Evolutionary conservation across 1,140 invertebrate species (phyloP).

Genomic region (Drosophila miranda): DNA sequence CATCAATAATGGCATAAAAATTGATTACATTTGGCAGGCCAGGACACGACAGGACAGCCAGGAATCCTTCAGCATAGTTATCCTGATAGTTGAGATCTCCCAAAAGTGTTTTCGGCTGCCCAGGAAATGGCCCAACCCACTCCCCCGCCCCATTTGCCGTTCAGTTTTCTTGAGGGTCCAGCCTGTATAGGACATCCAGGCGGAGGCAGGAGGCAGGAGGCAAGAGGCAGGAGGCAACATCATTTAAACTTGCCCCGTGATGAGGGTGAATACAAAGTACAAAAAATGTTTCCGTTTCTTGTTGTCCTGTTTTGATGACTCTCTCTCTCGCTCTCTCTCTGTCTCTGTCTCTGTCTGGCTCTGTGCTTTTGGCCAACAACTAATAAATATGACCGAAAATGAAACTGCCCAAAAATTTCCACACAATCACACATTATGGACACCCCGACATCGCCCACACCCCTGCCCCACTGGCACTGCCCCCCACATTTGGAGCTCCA

Average conservation of each 20-base stretch:
- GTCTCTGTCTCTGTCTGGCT: constrained; percentile 3
- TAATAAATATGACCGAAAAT: constrained; percentile 82
- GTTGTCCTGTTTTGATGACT: constrained; percentile 75
- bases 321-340: constrained; percentile 24
- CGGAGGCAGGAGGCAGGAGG: constrained; percentile 2
- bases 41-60: not conserved
- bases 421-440: constrained; percentile 80
- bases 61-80: constrained; percentile 37
- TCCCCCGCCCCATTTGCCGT: not conserved
- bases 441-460: constrained; percentile 49
- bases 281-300: constrained; percentile 77
- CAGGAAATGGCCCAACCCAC: constrained; percentile 49
- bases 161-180: constrained; percentile 60
- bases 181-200: constrained; percentile 30
- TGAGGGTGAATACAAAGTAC: constrained; percentile 69
- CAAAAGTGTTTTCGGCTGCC: constrained; percentile 36
- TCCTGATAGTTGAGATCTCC: constrained; percentile 46
- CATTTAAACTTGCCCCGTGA: constrained; percentile 70
- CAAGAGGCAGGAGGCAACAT: constrained; percentile 33
- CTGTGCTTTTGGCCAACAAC: constrained; percentile 66
- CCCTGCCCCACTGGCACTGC: constrained; percentile 1
- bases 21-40: constrained; percentile 70
- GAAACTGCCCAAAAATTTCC: constrained; percentile 81
- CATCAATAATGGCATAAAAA: constrained; percentile 79
- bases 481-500: constrained; percentile 2